Conservation (phyloP, 2,113 vertebrate species). For the Engraulis encrasicolus region DNA sequence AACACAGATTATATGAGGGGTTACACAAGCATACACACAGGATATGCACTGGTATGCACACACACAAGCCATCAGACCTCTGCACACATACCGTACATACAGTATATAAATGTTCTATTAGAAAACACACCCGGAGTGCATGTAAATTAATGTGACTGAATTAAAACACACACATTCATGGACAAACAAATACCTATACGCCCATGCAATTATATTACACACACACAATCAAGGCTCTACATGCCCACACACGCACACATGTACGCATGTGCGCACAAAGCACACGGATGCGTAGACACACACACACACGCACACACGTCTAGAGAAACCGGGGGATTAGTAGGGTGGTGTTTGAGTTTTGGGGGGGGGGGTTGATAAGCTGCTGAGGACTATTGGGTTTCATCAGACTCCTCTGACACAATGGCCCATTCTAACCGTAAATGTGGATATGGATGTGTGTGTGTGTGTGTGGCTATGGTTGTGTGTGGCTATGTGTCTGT, state of each 20-base stretch:
- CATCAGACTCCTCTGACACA: conserved; percentile 86
- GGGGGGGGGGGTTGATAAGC: conserved; percentile 87
- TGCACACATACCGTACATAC: background rate
- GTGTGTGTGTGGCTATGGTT: no score
- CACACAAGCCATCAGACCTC: no score
- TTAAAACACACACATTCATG: background rate
- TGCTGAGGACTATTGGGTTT: conserved; percentile 88
- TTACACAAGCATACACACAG: background rate
- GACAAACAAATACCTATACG: background rate
- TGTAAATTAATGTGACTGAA: background rate
- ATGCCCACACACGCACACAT: background rate
- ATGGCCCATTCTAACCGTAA: conserved; percentile 88
- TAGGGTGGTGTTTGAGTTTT: conserved; percentile 88
- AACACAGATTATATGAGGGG: background rate
- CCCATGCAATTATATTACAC: background rate
- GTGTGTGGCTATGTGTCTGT: conserved; percentile 85
- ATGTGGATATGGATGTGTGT: no score
- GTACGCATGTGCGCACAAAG: no score
- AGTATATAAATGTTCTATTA: no score
- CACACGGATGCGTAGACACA: no score
- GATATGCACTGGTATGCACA: background rate
- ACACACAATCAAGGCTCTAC: background rate
- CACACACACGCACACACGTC: background rate
- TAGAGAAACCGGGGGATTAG: conserved; percentile 80
- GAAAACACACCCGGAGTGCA: background rate